A percentile compares a stretch with the other conserved stretches of the same genome.
Evolutionary conservation across 2,113 vertebrate species (phyloP).

Genomic region (Shinisaurus crocodilurus): DNA sequence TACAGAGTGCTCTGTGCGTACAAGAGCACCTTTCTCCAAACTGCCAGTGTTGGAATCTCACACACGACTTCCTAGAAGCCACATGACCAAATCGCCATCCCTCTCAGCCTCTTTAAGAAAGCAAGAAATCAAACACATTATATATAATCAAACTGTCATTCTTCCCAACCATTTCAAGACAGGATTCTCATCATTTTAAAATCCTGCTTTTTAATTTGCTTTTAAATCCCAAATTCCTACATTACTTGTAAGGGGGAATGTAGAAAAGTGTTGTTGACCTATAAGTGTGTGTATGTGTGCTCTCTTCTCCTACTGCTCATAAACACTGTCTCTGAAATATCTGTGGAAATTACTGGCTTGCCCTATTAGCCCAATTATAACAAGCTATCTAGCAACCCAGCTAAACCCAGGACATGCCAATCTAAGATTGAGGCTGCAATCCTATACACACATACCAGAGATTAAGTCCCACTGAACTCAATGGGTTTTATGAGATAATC

Average conservation of each 20-base stretch:
- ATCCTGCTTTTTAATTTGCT: neutral
- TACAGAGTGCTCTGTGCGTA: too few relatives aligned
- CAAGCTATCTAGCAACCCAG: neutral
- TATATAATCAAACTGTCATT: neutral
- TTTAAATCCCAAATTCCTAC: neutral
- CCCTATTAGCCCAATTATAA: neutral
- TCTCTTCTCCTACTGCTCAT: neutral
- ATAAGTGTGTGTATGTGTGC: neutral
- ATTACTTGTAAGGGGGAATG: fast-evolving
- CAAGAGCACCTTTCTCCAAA: neutral
- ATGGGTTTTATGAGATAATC: too few relatives aligned
- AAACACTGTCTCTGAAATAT: neutral
- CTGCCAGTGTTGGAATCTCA: neutral
- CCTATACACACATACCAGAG: neutral
- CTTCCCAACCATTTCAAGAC: conserved; percentile 28
- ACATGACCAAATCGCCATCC: neutral
- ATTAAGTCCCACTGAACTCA: neutral
- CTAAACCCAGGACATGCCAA: neutral
- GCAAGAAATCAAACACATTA: neutral
- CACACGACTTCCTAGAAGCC: neutral
- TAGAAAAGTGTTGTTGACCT: conserved; percentile 1
- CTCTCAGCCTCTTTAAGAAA: conserved; percentile 13
- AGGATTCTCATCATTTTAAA: neutral
- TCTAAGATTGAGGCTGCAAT: neutral
- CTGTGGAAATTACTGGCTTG: neutral